Evolutionary conservation across 2,888 invertebrate species (phyloP).

Genomic region (Parnassius mnemosyne): DNA sequence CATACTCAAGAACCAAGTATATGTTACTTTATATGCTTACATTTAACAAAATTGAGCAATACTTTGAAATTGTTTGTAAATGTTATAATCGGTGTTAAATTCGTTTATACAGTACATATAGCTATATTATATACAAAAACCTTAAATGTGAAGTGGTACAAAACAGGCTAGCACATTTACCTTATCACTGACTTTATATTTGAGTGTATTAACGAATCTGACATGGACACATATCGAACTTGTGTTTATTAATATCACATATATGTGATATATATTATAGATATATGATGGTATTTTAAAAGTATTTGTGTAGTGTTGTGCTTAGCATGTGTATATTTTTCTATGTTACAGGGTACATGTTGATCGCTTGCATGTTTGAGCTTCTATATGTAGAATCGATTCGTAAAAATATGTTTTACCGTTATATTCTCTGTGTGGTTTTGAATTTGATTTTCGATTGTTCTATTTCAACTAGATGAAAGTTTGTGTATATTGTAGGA

Average conservation of each 20-base stretch:
- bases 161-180: background rate
- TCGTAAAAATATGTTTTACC: background rate
- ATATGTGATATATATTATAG: too few relatives aligned
- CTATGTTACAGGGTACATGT: background rate
- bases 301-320: background rate
- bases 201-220: background rate
- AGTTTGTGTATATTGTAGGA: slow-evolving; percentile 44
- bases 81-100: too few relatives aligned
- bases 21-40: too few relatives aligned
- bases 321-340: slow-evolving; percentile 13
- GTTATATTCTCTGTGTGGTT: background rate
- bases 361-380: slow-evolving; percentile 14
- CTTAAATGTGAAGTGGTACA: too few relatives aligned
- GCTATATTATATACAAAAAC: too few relatives aligned
- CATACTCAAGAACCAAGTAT: too few relatives aligned
- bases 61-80: too few relatives aligned
- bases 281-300: background rate
- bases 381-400: slow-evolving; percentile 1
- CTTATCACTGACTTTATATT: background rate
- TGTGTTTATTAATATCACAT: too few relatives aligned
- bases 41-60: too few relatives aligned
- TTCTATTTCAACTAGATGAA: too few relatives aligned
- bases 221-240: background rate
- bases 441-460: background rate
- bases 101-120: too few relatives aligned